Base-by-base conservation (phyloP, 2,113 vertebrate genomes). In the Cyanoramphus novaezelandiae region DNA sequence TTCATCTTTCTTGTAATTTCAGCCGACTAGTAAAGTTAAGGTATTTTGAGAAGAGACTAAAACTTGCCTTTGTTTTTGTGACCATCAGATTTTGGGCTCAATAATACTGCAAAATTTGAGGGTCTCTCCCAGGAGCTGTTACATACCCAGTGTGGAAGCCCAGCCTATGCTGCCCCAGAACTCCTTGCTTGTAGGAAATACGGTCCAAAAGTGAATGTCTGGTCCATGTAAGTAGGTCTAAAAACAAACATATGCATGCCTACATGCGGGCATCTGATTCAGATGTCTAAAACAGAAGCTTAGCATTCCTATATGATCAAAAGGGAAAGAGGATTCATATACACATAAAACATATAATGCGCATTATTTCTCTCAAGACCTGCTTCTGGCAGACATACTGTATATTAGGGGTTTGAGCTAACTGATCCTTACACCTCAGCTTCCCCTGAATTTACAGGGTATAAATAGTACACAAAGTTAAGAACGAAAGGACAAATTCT, bases 141-240 rank as follows among this genome's bases (percentile, higher is more conserved):
- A 89, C 98, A 94, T 39, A 99, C 98, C 46, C 99, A 98, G 78
- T 98, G 98, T 95, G 98, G 98, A 96, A 99, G 98, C 68, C 98
- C 98, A 41, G 98, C 98, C 88, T 99, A 99, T 17, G 97, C 98
- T 7, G 98, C 98, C 41, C 98, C 98, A 8, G 98, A 99, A 93
- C 97, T 99, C 78, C 98, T 99, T 77, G 98, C 98, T 93, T 98
- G 98, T 97, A 98, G 98, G 97, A 99, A 99, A 93, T 99, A 99
- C 1, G 97, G 98, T 49, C 98, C 98, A 90, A 99, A 99, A 95
- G 98, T 99, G 86, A 98, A 98, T 35, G 97, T 99, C 95, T 99
- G 98, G 98, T 99, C 98, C 44, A 96, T 98, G 98, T 98, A 95
- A 98, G 98, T 99, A 97, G 87, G 95, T 67, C 37, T 96, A 72